A percentile compares a stretch with the other conserved stretches of the same genome.
phyloP scores from a whole-genome alignment of 2,888 invertebrate species.

The Stenchaetothrips biformis region DNA sequence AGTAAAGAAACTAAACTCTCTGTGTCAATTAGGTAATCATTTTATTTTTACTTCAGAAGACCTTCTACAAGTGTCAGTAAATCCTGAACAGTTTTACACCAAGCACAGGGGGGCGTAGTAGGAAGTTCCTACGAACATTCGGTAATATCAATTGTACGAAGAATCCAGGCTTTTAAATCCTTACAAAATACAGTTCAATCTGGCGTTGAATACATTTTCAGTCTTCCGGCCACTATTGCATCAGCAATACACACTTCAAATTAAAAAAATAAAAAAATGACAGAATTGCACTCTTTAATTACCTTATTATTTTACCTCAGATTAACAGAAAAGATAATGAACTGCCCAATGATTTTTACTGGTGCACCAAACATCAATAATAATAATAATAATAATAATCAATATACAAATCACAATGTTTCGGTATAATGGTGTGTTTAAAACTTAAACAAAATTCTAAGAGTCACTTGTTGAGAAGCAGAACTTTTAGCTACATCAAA shows the following conservation, averaged over 20 bases:
- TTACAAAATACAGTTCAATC: conserved; percentile 1
- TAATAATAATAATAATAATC: not conserved
- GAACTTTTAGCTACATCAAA: not conserved
- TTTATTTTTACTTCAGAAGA: not conserved
- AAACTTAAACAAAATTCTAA: not conserved
- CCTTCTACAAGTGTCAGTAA: not conserved
- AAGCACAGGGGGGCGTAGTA: not conserved
- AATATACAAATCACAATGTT: not conserved
- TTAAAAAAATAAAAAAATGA: not conserved
- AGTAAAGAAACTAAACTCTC: not conserved
- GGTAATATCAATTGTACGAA: not conserved
- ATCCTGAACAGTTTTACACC: not conserved
- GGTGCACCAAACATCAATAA: not conserved
- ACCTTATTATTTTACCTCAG: not conserved
- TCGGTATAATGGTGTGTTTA: not conserved
- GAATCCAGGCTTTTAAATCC: not conserved
- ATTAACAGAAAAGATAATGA: not conserved
- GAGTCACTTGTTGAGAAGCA: not conserved
- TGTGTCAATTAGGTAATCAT: not conserved
- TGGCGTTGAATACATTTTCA: not conserved
- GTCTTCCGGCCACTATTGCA: not conserved
- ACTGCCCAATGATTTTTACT: not conserved
- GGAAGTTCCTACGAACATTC: not conserved
- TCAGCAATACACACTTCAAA: not conserved
- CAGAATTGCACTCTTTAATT: not conserved